Base-by-base conservation (phyloP, 2,113 vertebrate genomes). In the Lasiurus cinereus region DNA sequence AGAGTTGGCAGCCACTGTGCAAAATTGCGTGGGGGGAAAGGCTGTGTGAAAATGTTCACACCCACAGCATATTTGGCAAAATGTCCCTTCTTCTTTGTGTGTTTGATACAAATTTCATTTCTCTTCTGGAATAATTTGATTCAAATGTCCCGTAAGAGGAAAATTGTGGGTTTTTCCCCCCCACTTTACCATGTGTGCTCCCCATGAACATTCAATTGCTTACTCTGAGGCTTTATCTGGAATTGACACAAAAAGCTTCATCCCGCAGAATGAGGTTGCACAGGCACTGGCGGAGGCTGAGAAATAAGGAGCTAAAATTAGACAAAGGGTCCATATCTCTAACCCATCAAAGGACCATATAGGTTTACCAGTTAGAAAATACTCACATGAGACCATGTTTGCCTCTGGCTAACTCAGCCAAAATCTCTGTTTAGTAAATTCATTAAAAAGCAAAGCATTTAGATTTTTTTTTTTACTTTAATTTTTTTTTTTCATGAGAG, bases 301-400 rank as follows among this genome's bases (percentile, higher is more conserved):
- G 86, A 94, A 76, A 62, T 91, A 87, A 89, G 76, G 56, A n/a
- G 43, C 90, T 95, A 74, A 93, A 95, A 94, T 95, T 88, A 93
- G 93, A 74, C n/a, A 70, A 39, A 78, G 11, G 21, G 1, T 39
- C 18, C 36, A 21, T 64, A 80, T 52, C 64, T 94, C 70, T 73
- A 92, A 91, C 19, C 82, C 78, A 36, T 78, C 83, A 76, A 91
- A 94, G 52, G 70, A 76, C 43, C 3, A 33, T 70, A n/a, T 46
- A 48, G 74, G 79, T 19, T 93, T 91, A 78, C 70, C 77, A 88
- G 36, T 46, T 43, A 48, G 69, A 77, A 93, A 91, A 87, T 52
- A 77, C 10, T n/a, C 79, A 79, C 18, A 46, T 6, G 52, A 93
- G 64, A 91, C 48, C 74, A 72, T 22, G n/a, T 93, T 83, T 89